These are phyloP conservation scores for Amblyteles armatorius DNA, from an alignment of 2,888 invertebrate genomes.

Conservation along the genomic window DNA sequence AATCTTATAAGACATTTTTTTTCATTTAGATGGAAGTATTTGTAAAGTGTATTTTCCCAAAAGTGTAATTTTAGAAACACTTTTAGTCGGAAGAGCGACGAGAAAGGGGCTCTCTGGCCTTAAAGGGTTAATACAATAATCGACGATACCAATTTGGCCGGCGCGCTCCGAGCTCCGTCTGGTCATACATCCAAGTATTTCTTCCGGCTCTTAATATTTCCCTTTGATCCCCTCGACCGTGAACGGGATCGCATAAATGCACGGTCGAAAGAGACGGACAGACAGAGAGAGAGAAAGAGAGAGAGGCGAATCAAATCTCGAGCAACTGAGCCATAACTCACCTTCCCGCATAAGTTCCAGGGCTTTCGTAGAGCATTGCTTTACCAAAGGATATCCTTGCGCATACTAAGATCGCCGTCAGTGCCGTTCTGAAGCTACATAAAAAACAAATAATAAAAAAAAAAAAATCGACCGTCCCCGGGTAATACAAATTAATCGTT, in stretches of 20 bases:
- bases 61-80: no score
- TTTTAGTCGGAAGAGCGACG: no score
- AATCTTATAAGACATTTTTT: no score
- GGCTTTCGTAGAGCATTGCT: constrained; percentile 25
- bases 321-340: neutral
- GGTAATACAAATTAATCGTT: neutral
- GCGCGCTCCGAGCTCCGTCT: neutral
- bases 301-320: neutral
- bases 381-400: constrained; percentile 27
- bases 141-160: neutral
- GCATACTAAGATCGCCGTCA: constrained; percentile 15
- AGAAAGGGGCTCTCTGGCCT: no score
- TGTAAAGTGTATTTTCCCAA: no score
- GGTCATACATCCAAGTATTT: constrained; percentile 3
- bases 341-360: neutral
- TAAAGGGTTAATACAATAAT: no score
- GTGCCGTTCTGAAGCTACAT: neutral
- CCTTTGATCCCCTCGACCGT: constrained; percentile 20
- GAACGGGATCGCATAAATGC: neutral
- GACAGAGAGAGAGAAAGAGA: neutral
- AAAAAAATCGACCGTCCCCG: neutral
- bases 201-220: constrained; percentile 11
- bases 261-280: neutral
- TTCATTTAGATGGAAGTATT: no score
- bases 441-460: neutral